Evolutionary conservation across 1,140 invertebrate species (phyloP).

Genomic region (Lamellibrachia luymesi): DNA sequence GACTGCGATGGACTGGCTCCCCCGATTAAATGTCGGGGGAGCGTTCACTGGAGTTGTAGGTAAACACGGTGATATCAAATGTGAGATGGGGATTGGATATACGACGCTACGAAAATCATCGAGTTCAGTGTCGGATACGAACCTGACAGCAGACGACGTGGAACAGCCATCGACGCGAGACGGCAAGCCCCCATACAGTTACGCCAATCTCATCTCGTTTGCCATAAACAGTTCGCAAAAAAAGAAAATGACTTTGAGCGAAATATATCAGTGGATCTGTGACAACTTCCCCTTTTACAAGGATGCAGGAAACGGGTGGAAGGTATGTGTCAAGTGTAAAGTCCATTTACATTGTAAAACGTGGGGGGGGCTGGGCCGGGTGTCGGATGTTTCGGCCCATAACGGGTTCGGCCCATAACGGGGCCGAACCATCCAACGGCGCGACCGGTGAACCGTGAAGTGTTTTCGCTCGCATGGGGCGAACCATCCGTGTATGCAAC

Average conservation of each 20-base stretch:
- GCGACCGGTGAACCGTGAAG: too few relatives aligned
- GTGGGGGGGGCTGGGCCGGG: not conserved
- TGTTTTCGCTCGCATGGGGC: too few relatives aligned
- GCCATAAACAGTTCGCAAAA: slow-evolving; percentile 70
- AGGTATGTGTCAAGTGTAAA: slow-evolving; percentile 58
- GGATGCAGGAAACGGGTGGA: slow-evolving; percentile 71
- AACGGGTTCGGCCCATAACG: too few relatives aligned
- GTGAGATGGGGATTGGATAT: slow-evolving; percentile 30
- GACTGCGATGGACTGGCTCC: slow-evolving; percentile 64
- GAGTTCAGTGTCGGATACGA: slow-evolving; percentile 46
- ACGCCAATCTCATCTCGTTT: slow-evolving; percentile 71
- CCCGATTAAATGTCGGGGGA: slow-evolving; percentile 57
- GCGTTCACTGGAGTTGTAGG: slow-evolving; percentile 43
- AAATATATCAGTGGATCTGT: slow-evolving; percentile 62
- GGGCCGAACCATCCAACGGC: too few relatives aligned
- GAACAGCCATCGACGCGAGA: slow-evolving; percentile 46
- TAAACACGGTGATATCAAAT: slow-evolving; percentile 37
- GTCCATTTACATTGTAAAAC: too few relatives aligned
- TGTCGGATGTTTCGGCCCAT: too few relatives aligned
- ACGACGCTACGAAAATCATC: slow-evolving; percentile 47
- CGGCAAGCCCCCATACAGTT: slow-evolving; percentile 66
- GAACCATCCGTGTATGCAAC: too few relatives aligned
- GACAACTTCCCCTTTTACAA: slow-evolving; percentile 65
- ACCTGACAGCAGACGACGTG: slow-evolving; percentile 43
- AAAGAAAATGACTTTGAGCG: slow-evolving; percentile 61